Conservation (phyloP, 2,113 vertebrate species). For the Rhynchomys soricoides region DNA sequence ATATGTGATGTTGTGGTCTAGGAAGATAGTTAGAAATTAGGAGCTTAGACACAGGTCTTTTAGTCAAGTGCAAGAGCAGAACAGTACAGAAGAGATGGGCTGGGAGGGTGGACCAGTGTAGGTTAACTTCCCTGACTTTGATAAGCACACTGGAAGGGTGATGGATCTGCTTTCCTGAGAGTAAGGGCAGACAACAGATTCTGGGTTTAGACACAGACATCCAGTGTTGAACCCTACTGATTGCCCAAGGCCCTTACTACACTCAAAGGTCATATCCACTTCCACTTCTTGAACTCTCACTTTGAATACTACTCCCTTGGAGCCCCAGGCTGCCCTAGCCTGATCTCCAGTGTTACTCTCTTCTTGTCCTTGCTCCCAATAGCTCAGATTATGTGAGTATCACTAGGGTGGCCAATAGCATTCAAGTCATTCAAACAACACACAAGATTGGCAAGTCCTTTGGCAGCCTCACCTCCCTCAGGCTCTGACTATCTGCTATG, state of each 20-base stretch:
- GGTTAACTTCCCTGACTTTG: no score
- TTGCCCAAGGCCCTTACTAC: not conserved
- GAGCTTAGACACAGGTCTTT: not conserved
- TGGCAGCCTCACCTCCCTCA: not conserved
- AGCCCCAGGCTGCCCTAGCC: not conserved
- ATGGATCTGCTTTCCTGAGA: not conserved
- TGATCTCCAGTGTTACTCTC: not conserved
- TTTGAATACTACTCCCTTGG: not conserved
- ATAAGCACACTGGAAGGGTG: not conserved
- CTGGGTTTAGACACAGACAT: not conserved
- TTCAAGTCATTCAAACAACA: not conserved
- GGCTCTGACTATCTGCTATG: not conserved
- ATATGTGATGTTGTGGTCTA: not conserved
- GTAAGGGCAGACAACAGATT: not conserved
- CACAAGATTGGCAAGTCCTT: not conserved
- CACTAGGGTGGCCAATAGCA: not conserved
- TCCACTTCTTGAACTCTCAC: not conserved
- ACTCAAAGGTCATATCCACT: not conserved
- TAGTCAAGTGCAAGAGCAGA: not conserved
- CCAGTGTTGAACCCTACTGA: not conserved
- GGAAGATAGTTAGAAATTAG: not conserved
- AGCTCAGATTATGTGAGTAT: not conserved
- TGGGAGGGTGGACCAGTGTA: no score
- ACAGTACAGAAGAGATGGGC: not conserved
- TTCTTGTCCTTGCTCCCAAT: not conserved